Evolutionary conservation across 2,113 vertebrate species (phyloP).

Genomic region (Fukomys damarensis): DNA sequence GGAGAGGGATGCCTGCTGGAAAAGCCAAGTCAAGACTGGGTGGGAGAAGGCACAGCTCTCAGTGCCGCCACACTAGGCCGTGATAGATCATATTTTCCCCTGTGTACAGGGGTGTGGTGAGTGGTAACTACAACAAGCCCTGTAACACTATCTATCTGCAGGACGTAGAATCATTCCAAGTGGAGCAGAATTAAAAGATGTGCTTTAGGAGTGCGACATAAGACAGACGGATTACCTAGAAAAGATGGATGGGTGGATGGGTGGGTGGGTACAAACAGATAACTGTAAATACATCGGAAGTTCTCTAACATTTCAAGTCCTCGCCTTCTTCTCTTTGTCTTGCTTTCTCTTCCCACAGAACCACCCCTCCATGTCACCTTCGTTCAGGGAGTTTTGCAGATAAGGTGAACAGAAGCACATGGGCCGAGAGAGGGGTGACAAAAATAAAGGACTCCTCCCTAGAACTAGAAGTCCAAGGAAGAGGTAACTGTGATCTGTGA

Average conservation of each 20-base stretch:
- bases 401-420: background rate
- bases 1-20: background rate
- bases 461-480: background rate
- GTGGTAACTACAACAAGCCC: slow-evolving; percentile 65
- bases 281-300: background rate
- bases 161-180: slow-evolving; percentile 40
- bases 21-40: slow-evolving; percentile 23
- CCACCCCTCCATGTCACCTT: background rate
- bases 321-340: background rate
- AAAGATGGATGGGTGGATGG: background rate
- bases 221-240: background rate
- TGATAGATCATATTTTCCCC: background rate
- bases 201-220: slow-evolving; percentile 61
- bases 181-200: slow-evolving; percentile 60
- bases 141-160: slow-evolving; percentile 55
- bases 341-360: background rate
- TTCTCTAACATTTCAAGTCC: background rate
- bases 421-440: background rate
- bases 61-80: background rate
- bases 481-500: background rate
- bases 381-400: background rate
- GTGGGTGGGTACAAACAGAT: background rate
- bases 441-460: background rate
- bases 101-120: slow-evolving; percentile 57
- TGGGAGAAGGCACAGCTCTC: slow-evolving; percentile 22